phyloP scores from a whole-genome alignment of 2,888 invertebrate genomes.

The Parasteatoda lunata region DNA sequence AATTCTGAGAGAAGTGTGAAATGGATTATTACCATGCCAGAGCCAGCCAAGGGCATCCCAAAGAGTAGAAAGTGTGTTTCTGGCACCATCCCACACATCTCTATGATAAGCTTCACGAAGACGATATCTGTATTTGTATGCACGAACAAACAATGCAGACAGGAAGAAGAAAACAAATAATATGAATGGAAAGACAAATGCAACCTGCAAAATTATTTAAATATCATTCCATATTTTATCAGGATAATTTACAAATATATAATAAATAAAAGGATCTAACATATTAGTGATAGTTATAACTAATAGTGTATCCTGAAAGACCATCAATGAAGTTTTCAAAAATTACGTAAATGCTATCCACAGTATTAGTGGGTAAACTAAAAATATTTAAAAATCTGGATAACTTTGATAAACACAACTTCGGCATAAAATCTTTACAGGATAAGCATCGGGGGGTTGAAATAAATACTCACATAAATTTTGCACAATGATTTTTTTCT shows the following conservation, averaged over 20 bases:
- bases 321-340: too few species aligned
- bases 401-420: too few species aligned
- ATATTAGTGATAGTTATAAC: neutral
- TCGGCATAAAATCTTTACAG: too few species aligned
- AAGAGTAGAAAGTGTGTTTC: conserved; percentile 88
- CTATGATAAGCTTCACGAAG: conserved; percentile 59
- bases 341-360: too few species aligned
- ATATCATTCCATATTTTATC: neutral
- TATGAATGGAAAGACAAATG: conserved; percentile 87
- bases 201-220: conserved; percentile 73
- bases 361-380: too few species aligned
- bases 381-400: too few species aligned
- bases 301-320: neutral
- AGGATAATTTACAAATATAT: neutral
- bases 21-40: conserved; percentile 78
- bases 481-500: too few species aligned
- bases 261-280: neutral
- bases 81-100: conserved; percentile 91
- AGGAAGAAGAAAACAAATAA: conserved; percentile 87
- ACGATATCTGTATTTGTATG: conserved; percentile 79
- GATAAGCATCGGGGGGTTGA: too few species aligned
- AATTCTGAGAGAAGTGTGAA: too few species aligned
- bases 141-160: conserved; percentile 87
- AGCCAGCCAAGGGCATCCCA: conserved; percentile 98
- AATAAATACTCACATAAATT: too few species aligned